Conservation (phyloP, 2,797 vertebrate species). For the Holocentrus rufus region DNA sequence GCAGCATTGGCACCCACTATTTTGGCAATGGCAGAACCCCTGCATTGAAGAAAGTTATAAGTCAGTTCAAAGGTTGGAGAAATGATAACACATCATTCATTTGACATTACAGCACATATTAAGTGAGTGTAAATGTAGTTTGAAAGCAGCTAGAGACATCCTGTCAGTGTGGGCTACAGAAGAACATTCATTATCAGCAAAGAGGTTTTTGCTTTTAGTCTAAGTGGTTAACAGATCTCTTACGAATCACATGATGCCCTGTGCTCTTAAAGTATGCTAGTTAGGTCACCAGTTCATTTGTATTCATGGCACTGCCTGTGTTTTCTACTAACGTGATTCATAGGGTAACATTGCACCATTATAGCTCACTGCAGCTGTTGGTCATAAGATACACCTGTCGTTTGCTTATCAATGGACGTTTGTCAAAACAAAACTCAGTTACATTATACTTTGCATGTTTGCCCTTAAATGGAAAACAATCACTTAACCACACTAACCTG, state of each 20-base stretch:
- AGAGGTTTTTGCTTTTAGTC: neutral
- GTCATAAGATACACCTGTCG: neutral
- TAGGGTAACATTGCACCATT: neutral
- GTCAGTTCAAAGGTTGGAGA: conserved; percentile 15
- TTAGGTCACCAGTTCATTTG: neutral
- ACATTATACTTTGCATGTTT: neutral
- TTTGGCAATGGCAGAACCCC: conserved; percentile 97
- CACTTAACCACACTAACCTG: too few relatives aligned
- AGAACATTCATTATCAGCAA: neutral
- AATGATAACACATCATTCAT: neutral
- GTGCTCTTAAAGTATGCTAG: neutral
- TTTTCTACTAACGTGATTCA: neutral
- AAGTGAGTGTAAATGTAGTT: neutral
- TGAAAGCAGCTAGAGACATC: neutral
- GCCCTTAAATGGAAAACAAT: too few relatives aligned
- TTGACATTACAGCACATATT: conserved; percentile 7
- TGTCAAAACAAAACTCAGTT: neutral
- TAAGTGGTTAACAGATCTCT: neutral
- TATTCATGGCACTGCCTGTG: neutral
- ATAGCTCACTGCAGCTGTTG: neutral
- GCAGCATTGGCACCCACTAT: conserved; percentile 89
- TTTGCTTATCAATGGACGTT: neutral
- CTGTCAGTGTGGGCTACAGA: neutral
- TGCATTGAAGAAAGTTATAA: conserved; percentile 63
- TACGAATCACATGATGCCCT: neutral